phyloP scores from a whole-genome alignment of 92 coral and sea anemone species.

The Palythoa grandis region DNA sequence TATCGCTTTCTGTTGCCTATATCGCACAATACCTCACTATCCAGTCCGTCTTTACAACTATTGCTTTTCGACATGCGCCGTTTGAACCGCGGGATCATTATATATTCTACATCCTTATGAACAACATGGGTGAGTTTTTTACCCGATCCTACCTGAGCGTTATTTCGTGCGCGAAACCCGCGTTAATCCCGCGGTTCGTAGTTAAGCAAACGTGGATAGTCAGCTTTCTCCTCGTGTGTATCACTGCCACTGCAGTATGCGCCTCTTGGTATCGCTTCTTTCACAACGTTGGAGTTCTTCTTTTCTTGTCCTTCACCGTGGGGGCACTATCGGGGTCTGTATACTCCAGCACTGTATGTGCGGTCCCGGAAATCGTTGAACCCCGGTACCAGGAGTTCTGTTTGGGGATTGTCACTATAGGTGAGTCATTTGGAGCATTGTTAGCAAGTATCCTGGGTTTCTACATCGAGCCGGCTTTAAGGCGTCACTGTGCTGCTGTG shows the following conservation, averaged over 20 bases:
- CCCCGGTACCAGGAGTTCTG: constrained; percentile 83
- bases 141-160: constrained; percentile 70
- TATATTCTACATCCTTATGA: constrained; percentile 69
- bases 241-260: constrained; percentile 62
- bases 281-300: constrained; percentile 56
- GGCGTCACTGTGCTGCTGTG: constrained; percentile 62
- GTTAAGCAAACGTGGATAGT: constrained; percentile 76
- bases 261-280: constrained; percentile 79
- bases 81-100: constrained; percentile 77
- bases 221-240: constrained; percentile 49
- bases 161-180: constrained; percentile 63
- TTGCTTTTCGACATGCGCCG: constrained; percentile 70
- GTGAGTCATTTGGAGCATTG: constrained; percentile 69
- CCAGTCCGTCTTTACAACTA: constrained; percentile 80
- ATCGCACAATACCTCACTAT: constrained; percentile 71
- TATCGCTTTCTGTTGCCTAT: constrained; percentile 69
- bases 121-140: constrained; percentile 78
- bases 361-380: constrained; percentile 67
- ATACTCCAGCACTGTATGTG: constrained; percentile 73
- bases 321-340: constrained; percentile 78
- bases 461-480: constrained; percentile 73
- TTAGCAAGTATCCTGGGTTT: constrained; percentile 76
- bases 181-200: constrained; percentile 59
- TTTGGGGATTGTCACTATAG: constrained; percentile 73
- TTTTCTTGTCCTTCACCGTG: constrained; percentile 64